Base-by-base conservation (phyloP, 2,888 invertebrate genomes). In the Ormyrus labotus region DNA sequence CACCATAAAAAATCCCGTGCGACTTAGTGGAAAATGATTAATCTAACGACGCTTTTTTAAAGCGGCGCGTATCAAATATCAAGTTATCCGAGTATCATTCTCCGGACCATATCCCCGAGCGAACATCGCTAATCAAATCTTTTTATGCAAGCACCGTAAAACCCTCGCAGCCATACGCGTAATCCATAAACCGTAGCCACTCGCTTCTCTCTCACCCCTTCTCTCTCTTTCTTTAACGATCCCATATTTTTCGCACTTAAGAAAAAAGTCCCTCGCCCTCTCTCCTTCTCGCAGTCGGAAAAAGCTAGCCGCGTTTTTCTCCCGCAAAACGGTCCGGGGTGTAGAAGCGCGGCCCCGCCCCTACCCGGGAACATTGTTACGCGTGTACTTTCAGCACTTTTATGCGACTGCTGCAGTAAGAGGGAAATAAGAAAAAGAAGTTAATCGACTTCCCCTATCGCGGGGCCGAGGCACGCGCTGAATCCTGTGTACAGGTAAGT, bases 401-500 rank as follows among this genome's bases (percentile, higher is more conserved):
- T 68, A 68, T 45, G 11, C 11, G 6, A 67, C 19, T 63, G 11
- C n/a, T 48, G 13, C n/a, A 50, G 68, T 45, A 55, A 55, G 13
- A 9, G 50, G 53, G 65, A n/a, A 60, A 68, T 48, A 61, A 63
- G 68, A 69, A 69, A 76, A 76, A 76, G 53, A 53, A 76, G 61
- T 68, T 76, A 76, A 76, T 76, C 68, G 76, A 61, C 68, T 76
- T 69, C 11, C 61, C 50, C 67, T 67, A 74, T 67, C 13, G 64
- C 8, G 50, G 13, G 45, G 10, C 9, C 7, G 34, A 19, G 34
- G 47, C 61, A 70, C 63, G 63, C 64, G 63, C 55, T 53, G 57
- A 34, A 34, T 34, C 47, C 1, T 61, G 34, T 71, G 19, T 50
- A 72, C 51, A 53, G 7, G 51, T 63, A 63, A n/a, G 13, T 51